A percentile compares a stretch with the other conserved stretches of the same genome.
Evolutionary conservation across 2,113 vertebrate species (phyloP).

Genomic region (Chaetodon trifascialis): DNA sequence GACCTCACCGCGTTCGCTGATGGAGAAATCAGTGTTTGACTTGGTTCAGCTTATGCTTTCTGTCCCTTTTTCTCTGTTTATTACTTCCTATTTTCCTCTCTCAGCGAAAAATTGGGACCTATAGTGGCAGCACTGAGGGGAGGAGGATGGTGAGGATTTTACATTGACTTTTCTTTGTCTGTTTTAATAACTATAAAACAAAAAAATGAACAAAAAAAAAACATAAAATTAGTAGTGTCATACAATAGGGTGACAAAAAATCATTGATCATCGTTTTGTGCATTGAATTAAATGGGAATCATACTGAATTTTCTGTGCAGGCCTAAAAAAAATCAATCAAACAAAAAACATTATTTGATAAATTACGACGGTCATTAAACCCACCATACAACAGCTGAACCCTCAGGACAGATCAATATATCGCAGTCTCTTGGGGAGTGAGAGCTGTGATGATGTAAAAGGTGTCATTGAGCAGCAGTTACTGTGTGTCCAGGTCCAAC

Average conservation of each 20-base stretch:
- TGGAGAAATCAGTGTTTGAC: constrained; percentile 24
- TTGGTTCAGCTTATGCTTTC: background rate
- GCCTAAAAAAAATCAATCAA: background rate
- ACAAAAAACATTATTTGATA: background rate
- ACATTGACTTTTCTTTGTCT: too few relatives aligned
- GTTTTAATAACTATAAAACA: too few relatives aligned
- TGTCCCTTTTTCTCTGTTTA: background rate
- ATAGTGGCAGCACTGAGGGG: background rate
- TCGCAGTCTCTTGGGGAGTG: background rate
- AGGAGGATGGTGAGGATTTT: constrained; percentile 5
- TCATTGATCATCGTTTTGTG: too few relatives aligned
- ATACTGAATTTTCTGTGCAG: too few relatives aligned
- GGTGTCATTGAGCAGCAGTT: constrained; percentile 14
- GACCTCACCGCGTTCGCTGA: background rate
- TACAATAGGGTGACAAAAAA: too few relatives aligned
- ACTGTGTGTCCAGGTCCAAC: background rate
- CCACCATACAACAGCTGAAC: background rate
- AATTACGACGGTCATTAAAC: background rate
- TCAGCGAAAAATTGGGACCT: background rate
- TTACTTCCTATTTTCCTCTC: background rate
- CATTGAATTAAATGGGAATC: background rate
- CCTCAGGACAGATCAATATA: background rate
- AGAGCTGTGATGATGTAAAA: background rate
- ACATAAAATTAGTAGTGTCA: background rate
- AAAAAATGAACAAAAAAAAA: background rate